These are phyloP conservation scores for Pseudococcus longispinus DNA, from an alignment of 2,888 invertebrate genomes.

Conservation along the genomic window DNA sequence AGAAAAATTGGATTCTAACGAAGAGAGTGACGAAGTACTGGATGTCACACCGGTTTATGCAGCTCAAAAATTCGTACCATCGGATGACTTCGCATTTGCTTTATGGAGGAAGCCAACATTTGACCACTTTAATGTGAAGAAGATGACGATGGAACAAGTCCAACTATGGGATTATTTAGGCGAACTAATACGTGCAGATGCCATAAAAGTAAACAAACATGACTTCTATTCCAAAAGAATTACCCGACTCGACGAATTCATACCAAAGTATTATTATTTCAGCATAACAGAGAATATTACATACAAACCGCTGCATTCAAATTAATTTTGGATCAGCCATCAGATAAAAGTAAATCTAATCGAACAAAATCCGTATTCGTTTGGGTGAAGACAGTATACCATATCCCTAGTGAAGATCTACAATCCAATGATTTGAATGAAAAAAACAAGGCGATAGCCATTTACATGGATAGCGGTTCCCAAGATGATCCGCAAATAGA, in stretches of 20 bases:
- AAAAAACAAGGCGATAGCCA: not conserved
- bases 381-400: not conserved
- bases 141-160: not conserved
- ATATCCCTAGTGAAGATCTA: not conserved
- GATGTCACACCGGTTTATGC: not conserved
- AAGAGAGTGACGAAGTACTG: not conserved
- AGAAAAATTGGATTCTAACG: not conserved
- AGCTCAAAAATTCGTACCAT: not conserved
- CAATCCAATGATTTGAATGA: not conserved
- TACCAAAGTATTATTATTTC: not conserved
- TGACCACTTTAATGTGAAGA: not conserved
- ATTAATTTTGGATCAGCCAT: not conserved
- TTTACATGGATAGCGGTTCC: not conserved
- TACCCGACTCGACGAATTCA: not conserved
- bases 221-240: not conserved
- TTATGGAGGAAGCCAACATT: not conserved
- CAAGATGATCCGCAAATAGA: not conserved
- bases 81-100: not conserved
- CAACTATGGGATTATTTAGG: not conserved
- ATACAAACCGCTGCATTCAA: not conserved
- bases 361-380: not conserved
- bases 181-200: not conserved
- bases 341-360: not conserved
- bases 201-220: not conserved
- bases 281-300: not conserved